phyloP scores from a whole-genome alignment of 2,888 invertebrate genomes.

The Stenichneumon culpator region DNA sequence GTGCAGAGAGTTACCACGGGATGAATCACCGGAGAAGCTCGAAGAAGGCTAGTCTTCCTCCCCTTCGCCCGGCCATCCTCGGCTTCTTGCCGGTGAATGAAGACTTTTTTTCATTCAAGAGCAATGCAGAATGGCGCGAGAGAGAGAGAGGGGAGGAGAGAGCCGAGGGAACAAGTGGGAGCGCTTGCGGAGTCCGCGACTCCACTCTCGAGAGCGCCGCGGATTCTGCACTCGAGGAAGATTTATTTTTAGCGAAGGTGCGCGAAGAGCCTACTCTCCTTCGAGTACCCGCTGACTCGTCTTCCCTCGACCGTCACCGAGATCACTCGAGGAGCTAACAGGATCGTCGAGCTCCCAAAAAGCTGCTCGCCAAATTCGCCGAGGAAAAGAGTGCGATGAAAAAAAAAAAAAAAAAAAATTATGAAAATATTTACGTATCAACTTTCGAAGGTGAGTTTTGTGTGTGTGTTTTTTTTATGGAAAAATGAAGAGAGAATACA shows the following conservation, averaged over 20 bases:
- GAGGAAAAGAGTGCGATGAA: no score
- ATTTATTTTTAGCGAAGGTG: constrained; percentile 42
- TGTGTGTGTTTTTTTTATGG: no score
- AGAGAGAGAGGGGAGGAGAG: constrained; percentile 10
- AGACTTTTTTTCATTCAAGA: constrained; percentile 60
- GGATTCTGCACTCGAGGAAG: constrained; percentile 17
- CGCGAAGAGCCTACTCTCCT: constrained; percentile 1
- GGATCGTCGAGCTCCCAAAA: neutral
- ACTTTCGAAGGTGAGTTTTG: no score
- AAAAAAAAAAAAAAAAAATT: no score
- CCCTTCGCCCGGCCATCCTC: constrained; percentile 48
- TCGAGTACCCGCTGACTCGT: neutral
- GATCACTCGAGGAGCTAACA: constrained; percentile 18
- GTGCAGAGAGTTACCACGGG: constrained; percentile 3
- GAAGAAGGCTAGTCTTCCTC: constrained; percentile 30
- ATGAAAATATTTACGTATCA: no score
- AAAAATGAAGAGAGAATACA: no score
- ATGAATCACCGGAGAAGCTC: constrained; percentile 42
- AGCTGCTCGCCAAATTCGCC: neutral
- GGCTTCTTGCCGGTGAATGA: constrained; percentile 43
- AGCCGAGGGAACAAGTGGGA: constrained; percentile 19
- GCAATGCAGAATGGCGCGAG: constrained; percentile 27
- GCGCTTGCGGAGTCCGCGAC: neutral
- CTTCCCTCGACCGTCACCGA: neutral
- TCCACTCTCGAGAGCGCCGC: constrained; percentile 1